phyloP scores from a whole-genome alignment of 2,888 invertebrate species.

The Drosophila robusta region DNA sequence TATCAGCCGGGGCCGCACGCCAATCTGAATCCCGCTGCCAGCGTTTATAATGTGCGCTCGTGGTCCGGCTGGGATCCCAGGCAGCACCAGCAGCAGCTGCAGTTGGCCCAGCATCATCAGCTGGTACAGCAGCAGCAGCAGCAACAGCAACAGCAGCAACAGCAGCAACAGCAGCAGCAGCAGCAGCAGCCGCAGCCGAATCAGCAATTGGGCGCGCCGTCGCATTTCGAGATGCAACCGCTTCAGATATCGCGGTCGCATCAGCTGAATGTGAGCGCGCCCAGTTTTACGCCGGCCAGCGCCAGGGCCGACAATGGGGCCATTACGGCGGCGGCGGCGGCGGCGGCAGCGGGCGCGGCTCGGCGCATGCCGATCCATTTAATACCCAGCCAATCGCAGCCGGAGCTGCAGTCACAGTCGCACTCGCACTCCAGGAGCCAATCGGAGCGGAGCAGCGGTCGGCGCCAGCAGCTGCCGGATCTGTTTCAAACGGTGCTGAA shows the following conservation, averaged over 20 bases:
- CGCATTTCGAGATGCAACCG: conserved; percentile 7
- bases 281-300: conserved; percentile 48
- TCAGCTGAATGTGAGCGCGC: conserved; percentile 55
- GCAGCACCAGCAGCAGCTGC: conserved; percentile 4
- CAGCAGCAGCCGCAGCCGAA: conserved; percentile 1
- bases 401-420: conserved; percentile 22
- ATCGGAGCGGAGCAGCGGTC: conserved; percentile 1
- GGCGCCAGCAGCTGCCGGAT: conserved; percentile 44
- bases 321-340: background rate
- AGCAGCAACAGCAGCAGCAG: conserved; percentile 1
- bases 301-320: conserved; percentile 13
- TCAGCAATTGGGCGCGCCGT: background rate
- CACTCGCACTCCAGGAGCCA: conserved; percentile 4
- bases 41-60: conserved; percentile 17
- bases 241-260: conserved; percentile 15
- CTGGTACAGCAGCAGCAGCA: conserved; percentile 1
- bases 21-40: background rate
- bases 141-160: conserved; percentile 1
- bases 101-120: conserved; percentile 1
- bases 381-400: conserved; percentile 42
- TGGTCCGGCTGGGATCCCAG: conserved; percentile 23
- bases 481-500: conserved; percentile 46
- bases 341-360: background rate
- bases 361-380: conserved; percentile 1
- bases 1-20: conserved; percentile 1